A percentile compares a stretch with the other conserved stretches of the same genome.
Conservation (phyloP, 2,888 invertebrate species). For the Trissoscelio sp. region DNA sequence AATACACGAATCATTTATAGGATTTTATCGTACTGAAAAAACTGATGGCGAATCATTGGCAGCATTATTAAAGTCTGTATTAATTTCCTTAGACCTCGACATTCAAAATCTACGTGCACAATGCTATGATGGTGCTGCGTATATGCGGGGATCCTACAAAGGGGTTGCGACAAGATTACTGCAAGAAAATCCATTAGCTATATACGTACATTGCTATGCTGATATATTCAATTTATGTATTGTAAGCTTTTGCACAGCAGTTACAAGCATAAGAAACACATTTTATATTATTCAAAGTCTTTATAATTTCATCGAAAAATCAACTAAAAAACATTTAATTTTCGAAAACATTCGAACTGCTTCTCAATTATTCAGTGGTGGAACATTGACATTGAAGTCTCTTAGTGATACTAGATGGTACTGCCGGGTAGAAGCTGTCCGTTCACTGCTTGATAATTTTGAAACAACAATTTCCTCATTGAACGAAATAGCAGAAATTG, state of each 20-base stretch:
- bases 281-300: not conserved
- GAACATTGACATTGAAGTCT: no score
- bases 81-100: not conserved
- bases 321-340: not conserved
- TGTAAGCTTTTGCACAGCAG: not conserved
- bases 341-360: no score
- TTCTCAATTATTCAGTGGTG: no score
- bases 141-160: not conserved
- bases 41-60: not conserved
- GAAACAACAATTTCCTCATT: not conserved
- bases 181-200: not conserved
- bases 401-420: not conserved
- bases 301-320: not conserved
- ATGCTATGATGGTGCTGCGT: not conserved
- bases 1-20: not conserved
- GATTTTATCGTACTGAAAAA: not conserved
- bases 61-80: not conserved
- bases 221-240: not conserved
- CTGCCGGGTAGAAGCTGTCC: not conserved
- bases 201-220: not conserved
- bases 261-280: not conserved
- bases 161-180: not conserved
- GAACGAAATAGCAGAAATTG: not conserved
- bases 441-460: not conserved
- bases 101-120: not conserved